These are phyloP conservation scores for Xenopus borealis DNA, from an alignment of 2,113 vertebrate species.

Conservation along the genomic window DNA sequence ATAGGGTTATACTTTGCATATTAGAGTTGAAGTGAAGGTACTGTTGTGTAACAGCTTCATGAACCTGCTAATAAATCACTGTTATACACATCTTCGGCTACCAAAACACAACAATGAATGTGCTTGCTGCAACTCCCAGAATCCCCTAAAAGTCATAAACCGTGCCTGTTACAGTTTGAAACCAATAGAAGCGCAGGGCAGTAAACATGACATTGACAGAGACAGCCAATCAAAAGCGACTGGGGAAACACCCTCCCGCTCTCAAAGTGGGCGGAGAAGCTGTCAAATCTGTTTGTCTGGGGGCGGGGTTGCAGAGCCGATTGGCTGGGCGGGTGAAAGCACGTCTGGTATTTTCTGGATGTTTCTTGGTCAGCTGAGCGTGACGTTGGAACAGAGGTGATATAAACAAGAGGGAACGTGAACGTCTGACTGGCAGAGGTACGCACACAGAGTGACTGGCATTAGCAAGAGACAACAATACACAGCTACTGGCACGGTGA, in stretches of 20 bases:
- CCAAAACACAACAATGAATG: too few species aligned
- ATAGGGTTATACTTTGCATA: too few species aligned
- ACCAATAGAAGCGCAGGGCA: conserved; percentile 27
- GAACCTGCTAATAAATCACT: too few species aligned
- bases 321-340: background rate
- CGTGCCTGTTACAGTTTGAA: background rate
- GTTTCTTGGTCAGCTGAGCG: conserved; percentile 51
- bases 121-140: too few species aligned
- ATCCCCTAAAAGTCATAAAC: too few species aligned
- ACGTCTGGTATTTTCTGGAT: conserved; percentile 57
- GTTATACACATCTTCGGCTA: too few species aligned
- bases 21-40: too few species aligned
- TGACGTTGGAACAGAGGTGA: conserved; percentile 56
- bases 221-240: background rate
- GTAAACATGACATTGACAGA: too few species aligned
- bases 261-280: background rate
- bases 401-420: background rate
- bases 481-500: background rate
- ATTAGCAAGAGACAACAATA: background rate
- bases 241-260: too few species aligned
- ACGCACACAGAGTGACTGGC: background rate
- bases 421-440: background rate
- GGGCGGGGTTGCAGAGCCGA: background rate
- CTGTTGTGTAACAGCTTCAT: too few species aligned
- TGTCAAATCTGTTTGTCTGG: background rate